Conservation (phyloP, 2,888 invertebrate genomes). For the Luffia ferchaultella region DNA sequence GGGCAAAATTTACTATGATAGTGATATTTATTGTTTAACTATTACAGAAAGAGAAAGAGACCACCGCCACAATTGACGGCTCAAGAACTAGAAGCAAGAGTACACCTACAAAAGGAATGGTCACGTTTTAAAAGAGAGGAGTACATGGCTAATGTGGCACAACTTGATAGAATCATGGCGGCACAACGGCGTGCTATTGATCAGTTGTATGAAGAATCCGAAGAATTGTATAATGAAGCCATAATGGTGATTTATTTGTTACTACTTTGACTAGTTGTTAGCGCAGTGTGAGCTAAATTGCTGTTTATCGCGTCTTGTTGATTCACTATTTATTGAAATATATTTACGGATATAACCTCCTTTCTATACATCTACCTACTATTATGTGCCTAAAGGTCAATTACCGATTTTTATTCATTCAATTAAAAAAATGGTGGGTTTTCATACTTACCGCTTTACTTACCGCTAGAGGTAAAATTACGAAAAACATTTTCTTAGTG, state of each 20-base stretch:
- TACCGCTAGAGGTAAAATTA: too few species aligned
- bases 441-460: too few species aligned
- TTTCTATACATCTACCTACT: too few species aligned
- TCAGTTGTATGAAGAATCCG: constrained; percentile 81
- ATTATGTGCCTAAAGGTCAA: too few species aligned
- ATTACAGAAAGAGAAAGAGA: constrained; percentile 50
- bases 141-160: constrained; percentile 69
- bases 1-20: too few species aligned
- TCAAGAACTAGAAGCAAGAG: constrained; percentile 71
- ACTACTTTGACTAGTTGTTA: neutral
- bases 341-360: too few species aligned
- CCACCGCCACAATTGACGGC: constrained; percentile 46
- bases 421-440: too few species aligned
- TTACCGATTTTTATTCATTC: too few species aligned
- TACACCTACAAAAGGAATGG: constrained; percentile 79
- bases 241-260: constrained; percentile 66
- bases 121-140: constrained; percentile 71
- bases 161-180: constrained; percentile 72
- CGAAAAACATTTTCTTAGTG: too few species aligned
- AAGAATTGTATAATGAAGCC: constrained; percentile 87
- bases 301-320: neutral
- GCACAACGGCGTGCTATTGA: constrained; percentile 83
- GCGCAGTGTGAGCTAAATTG: neutral
- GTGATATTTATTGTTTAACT: neutral
- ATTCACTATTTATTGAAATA: too few species aligned